A percentile compares a stretch with the other conserved stretches of the same genome.
Conservation (phyloP, 2,113 vertebrate genomes). For the Daboia siamensis region DNA sequence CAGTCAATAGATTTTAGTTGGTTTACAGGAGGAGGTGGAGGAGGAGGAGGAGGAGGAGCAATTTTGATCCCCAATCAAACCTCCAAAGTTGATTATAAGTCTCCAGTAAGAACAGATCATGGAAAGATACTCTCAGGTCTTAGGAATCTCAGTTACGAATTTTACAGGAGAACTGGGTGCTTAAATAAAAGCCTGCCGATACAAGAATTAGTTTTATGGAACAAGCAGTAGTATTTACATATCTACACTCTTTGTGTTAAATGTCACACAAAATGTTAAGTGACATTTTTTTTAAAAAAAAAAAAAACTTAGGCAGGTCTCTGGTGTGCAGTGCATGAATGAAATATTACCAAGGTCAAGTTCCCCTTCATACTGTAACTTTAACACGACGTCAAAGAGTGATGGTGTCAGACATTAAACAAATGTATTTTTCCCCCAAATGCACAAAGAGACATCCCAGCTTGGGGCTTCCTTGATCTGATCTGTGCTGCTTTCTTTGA, state of each 20-base stretch:
- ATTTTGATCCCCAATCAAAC: not conserved
- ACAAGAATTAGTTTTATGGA: not conserved
- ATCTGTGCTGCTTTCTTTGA: conserved; percentile 40
- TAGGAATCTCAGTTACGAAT: not conserved
- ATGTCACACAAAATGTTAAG: not conserved
- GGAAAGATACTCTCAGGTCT: not conserved
- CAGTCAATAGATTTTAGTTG: too few relatives aligned
- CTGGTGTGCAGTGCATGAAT: conserved; percentile 4
- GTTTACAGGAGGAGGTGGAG: too few relatives aligned
- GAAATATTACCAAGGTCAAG: conserved; percentile 41
- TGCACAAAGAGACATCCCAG: conserved; percentile 37
- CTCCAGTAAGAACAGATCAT: not conserved
- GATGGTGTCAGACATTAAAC: not conserved
- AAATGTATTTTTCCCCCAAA: conserved; percentile 17
- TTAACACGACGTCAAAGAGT: conserved; percentile 35
- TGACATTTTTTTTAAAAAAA: conserved; percentile 31
- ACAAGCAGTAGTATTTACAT: not conserved
- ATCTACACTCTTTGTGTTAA: not conserved
- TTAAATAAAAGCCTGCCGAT: not conserved
- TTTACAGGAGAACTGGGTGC: not conserved
- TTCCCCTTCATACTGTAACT: conserved; percentile 12
- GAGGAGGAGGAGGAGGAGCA: too few relatives aligned
- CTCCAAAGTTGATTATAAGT: not conserved
- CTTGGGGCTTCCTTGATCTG: conserved; percentile 30
- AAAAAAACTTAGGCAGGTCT: not conserved